phyloP scores from a whole-genome alignment of 2,797 vertebrate genomes.

The Pelodytes ibericus region DNA sequence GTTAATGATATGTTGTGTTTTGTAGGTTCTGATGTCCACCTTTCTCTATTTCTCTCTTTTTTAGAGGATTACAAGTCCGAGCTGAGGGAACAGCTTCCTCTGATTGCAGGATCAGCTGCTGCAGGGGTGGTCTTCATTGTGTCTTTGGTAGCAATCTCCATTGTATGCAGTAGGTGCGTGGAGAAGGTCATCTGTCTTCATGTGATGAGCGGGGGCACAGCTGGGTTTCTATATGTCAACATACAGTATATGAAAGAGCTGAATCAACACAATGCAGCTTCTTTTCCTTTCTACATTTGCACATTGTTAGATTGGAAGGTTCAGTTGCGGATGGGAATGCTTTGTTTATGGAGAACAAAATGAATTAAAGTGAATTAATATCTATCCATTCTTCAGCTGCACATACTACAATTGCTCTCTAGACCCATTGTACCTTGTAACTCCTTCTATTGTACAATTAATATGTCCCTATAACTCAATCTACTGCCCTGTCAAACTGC shows the following conservation, averaged over 20 bases:
- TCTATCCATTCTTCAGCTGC: no score
- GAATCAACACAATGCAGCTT: neutral
- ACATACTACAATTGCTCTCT: no score
- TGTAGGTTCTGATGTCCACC: constrained; percentile 12
- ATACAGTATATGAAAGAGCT: neutral
- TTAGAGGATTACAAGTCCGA: constrained; percentile 98
- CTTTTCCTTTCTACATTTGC: neutral
- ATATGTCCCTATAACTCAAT: no score
- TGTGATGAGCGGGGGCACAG: neutral
- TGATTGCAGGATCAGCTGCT: constrained; percentile 93
- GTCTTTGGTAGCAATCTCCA: constrained; percentile 94
- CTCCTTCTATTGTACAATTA: no score
- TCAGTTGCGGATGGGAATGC: neutral
- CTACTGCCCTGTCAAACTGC: no score
- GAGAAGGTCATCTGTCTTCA: constrained; percentile 6
- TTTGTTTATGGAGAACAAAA: neutral
- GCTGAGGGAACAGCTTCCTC: constrained; percentile 92
- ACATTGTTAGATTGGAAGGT: neutral
- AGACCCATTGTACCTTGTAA: no score
- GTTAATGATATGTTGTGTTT: neutral
- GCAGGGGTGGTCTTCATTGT: constrained; percentile 96
- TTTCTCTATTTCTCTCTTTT: constrained; percentile 54
- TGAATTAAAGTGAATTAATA: no score
- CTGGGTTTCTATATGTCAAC: neutral
- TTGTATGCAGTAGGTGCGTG: constrained; percentile 95